A percentile compares a stretch with the other conserved stretches of the same genome.
These are phyloP conservation scores for Reticulitermes speratus DNA, from an alignment of 1,140 invertebrate species.

Conservation along the genomic window DNA sequence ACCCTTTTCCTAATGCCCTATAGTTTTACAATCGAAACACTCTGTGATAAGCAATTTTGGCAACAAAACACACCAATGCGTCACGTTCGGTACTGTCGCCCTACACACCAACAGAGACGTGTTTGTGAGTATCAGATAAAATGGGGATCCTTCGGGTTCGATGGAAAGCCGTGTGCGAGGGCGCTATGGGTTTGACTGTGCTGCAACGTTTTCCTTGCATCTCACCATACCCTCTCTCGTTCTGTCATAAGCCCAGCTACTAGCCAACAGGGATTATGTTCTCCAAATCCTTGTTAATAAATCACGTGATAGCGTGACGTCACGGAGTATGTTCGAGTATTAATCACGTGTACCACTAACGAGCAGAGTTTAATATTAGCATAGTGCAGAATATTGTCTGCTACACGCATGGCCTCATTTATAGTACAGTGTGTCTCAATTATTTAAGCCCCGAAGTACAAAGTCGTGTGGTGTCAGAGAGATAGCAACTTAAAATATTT, in stretches of 20 bases:
- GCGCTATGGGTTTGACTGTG: no score
- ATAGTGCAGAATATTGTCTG: not conserved
- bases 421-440: not conserved
- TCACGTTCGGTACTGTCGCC: no score
- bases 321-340: not conserved
- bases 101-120: no score
- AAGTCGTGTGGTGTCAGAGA: no score
- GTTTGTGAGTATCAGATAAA: no score
- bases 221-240: not conserved
- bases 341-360: not conserved
- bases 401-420: not conserved
- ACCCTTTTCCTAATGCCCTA: no score
- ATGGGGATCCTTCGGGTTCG: no score
- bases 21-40: no score
- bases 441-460: not conserved
- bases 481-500: no score
- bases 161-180: no score
- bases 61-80: no score
- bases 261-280: slow-evolving; percentile 2
- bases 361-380: not conserved
- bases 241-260: not conserved
- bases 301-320: slow-evolving; percentile 9
- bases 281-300: not conserved
- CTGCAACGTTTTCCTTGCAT: not conserved
- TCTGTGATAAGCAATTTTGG: no score